Evolutionary conservation across 2,888 invertebrate genomes (phyloP).

Genomic region (Athripsodes cinereus): DNA sequence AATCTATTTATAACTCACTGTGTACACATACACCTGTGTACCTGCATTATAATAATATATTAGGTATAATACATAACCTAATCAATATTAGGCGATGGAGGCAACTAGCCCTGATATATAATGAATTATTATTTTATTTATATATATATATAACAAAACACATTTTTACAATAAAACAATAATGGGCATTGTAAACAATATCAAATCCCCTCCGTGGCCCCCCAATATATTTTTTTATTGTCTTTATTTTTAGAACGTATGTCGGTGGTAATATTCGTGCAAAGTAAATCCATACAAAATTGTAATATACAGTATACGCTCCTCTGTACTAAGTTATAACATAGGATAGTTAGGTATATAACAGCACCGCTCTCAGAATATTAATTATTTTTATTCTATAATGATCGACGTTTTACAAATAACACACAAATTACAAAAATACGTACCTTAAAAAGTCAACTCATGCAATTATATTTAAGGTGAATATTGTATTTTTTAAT

Average conservation of each 20-base stretch:
- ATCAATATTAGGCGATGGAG: neutral
- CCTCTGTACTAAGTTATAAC: too few relatives aligned
- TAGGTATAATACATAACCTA: neutral
- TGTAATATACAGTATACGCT: neutral
- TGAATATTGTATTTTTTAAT: constrained; percentile 15
- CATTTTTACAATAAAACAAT: neutral
- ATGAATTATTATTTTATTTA: too few relatives aligned
- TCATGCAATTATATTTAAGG: constrained; percentile 13
- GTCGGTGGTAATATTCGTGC: constrained; percentile 44
- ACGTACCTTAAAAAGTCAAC: constrained; percentile 16
- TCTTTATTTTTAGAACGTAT: constrained; percentile 54
- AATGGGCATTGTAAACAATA: neutral
- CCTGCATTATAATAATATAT: neutral
- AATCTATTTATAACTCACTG: constrained; percentile 5
- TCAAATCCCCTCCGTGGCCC: neutral
- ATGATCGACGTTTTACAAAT: constrained; percentile 12
- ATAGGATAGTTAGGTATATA: too few relatives aligned
- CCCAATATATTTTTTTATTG: constrained; percentile 38
- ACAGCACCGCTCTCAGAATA: constrained; percentile 31
- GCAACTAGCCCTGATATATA: too few relatives aligned
- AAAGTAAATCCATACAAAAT: constrained; percentile 48
- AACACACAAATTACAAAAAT: constrained; percentile 12
- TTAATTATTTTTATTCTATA: constrained; percentile 21
- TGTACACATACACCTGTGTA: neutral
- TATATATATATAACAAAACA: neutral